Evolutionary conservation across 2,113 vertebrate genomes (phyloP), one percentile per base, ranked within the genome.

Genomic region (Alethe diademata): DNA sequence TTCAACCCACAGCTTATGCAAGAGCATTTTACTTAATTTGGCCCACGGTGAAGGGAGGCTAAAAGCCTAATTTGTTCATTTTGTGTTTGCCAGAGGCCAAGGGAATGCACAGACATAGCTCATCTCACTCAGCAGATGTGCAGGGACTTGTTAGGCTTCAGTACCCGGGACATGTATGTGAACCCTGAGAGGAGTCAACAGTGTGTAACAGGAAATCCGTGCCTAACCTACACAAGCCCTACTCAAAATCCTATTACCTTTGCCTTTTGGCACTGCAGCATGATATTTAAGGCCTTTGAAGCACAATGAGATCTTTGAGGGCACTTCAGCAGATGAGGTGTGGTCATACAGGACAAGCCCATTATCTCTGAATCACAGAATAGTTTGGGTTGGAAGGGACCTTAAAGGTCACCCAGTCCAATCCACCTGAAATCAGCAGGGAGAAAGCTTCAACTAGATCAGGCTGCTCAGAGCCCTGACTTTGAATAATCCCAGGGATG

Each of bases 21-120:
- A 97, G 75, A 86, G 51, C 40, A 48, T 84, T 78, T 91, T 64
- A 80, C 17, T 96, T 90, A 53, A 92, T 86, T 62, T 95, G 92
- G 88, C 91, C 83, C 86, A 84, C 0, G 19, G 83, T 94, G 86
- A 86, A 92, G 86, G 79, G 81, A 95, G 61, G 83, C 86, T 93
- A 78, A 88, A 93, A 94, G 86, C 86, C 83, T 91, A 88, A 95
- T 96, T 94, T 96, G 92, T 94, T 88, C 83, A 83, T 78, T 87
- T 90, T 19, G 0, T 88, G 19, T 40, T 91, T 95, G 91, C 91
- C 91, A 93, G 60, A 58, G 90, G 94, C 79, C 94, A 96, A 92
- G 69, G 56, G 72, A 70, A 94, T 56, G 91, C 86, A 92, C 23
- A 76, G 65, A 85, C 88, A 88, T 18, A 42, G 64, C 18, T 92